Evolutionary conservation across 2,113 vertebrate species (phyloP), one percentile per base, ranked within the genome.

Genomic region (Onychostruthus taczanowskii): DNA sequence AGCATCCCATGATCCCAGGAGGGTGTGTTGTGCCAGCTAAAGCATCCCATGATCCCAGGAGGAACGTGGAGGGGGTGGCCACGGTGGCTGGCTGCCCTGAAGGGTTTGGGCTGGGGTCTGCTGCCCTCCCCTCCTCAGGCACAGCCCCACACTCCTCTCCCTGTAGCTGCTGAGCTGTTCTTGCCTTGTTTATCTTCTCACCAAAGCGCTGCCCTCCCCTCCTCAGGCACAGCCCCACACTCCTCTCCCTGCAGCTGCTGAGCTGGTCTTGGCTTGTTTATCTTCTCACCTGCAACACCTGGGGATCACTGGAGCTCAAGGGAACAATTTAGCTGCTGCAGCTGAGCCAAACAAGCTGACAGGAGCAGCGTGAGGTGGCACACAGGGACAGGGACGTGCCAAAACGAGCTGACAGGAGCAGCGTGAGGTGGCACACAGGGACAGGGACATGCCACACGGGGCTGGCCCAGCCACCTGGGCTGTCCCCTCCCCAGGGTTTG

Each of bases 271-370:
- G 2, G 3, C 7, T 56, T 82, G 83, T 80, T 94, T 74, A 10
- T 47, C 89, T 80, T 22, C 50, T 95, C 91, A 79, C 88, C 90
- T 89, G 94, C 77, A 33, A 7, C 87, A 55, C 94, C 85, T 44
- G 95, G 94, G 73, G 44, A 26, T 49, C 41, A 2, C 11, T 2
- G 2, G 10, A 63, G 68, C 96, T 67, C 90, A 24, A 20, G 97
- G 97, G 96, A 96, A 17, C 49, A 30, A 9, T 89, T 72, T 66
- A 31, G 21, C 59, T 84, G 87, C 81, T 91, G 76, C 73, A 52
- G 41, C 27, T 6, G 74, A 89, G 84, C 89, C 53, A n/a, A 69
- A 56, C 3, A 33, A 69, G 64, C 69, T 37, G 35, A 4, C 58
- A 37, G 58, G 49, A 92, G 55, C 7, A 0, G 43, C 0, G 6